These are phyloP conservation scores for Hermatobates lingyangjiaoensis DNA, from an alignment of 1,140 invertebrate species.

Conservation along the genomic window DNA sequence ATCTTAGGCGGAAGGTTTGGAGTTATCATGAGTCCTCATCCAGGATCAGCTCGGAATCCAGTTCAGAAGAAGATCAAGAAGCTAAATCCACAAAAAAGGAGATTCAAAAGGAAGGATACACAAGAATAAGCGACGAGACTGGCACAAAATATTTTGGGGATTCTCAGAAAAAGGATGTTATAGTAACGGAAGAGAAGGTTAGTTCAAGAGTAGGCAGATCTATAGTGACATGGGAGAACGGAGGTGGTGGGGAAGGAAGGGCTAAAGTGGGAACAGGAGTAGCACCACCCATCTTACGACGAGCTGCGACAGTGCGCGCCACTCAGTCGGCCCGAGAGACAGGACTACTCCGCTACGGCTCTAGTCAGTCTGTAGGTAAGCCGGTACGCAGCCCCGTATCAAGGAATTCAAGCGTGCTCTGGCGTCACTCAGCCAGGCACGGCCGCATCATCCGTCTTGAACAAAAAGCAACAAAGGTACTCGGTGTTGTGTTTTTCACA, in stretches of 20 bases:
- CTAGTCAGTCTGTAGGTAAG: slow-evolving; percentile 18
- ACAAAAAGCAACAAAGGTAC: slow-evolving; percentile 84
- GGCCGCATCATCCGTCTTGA: slow-evolving; percentile 63
- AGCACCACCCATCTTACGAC: too few relatives aligned
- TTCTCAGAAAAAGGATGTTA: too few relatives aligned
- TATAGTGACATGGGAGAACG: too few relatives aligned
- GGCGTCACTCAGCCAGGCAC: slow-evolving; percentile 55
- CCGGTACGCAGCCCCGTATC: slow-evolving; percentile 33
- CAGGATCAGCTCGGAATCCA: slow-evolving; percentile 9
- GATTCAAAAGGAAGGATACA: too few relatives aligned
- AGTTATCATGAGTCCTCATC: slow-evolving; percentile 28
- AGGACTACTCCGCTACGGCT: slow-evolving; percentile 12
- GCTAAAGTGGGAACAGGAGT: too few relatives aligned
- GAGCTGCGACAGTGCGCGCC: too few relatives aligned
- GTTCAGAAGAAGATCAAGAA: slow-evolving; percentile 8
- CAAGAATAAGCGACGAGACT: too few relatives aligned
- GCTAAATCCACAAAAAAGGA: not conserved
- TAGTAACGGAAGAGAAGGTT: too few relatives aligned
- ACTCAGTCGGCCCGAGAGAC: too few relatives aligned
- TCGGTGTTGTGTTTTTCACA: slow-evolving; percentile 82
- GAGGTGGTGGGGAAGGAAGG: too few relatives aligned
- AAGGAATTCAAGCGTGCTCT: slow-evolving; percentile 58
- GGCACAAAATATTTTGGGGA: too few relatives aligned
- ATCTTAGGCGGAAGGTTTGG: slow-evolving; percentile 24
- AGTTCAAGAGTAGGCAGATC: too few relatives aligned